Evolutionary conservation across 1,140 invertebrate genomes (phyloP).

Genomic region (Lepidotrigona ventralis): DNA sequence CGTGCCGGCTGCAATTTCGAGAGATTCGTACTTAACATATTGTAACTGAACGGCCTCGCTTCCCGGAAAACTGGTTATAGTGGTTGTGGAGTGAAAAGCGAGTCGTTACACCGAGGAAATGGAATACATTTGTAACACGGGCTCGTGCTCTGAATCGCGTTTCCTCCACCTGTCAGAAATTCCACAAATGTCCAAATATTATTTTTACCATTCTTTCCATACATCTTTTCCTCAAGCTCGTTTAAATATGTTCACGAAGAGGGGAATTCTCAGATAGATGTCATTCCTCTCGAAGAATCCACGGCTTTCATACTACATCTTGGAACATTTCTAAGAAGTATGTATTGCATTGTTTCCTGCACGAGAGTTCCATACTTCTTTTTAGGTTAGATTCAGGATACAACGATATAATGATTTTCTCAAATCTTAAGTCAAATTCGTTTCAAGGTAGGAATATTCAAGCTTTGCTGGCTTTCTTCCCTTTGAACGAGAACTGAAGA

Average conservation of each 20-base stretch:
- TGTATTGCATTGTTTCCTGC: too few relatives aligned
- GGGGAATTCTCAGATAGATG: too few relatives aligned
- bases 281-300: too few relatives aligned
- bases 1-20: neutral
- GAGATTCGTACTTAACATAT: neutral
- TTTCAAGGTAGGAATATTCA: neutral
- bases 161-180: neutral
- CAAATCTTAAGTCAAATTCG: neutral
- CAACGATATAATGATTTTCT: too few relatives aligned
- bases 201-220: neutral
- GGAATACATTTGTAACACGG: conserved; percentile 5
- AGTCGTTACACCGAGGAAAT: conserved; percentile 3
- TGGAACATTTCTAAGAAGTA: too few relatives aligned
- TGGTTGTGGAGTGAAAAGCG: neutral
- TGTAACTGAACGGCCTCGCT: neutral
- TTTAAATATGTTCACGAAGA: neutral
- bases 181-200: neutral
- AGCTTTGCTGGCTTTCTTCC: too few relatives aligned
- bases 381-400: too few relatives aligned
- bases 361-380: too few relatives aligned
- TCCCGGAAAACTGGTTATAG: neutral
- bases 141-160: neutral
- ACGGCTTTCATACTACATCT: too few relatives aligned
- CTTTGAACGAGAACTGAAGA: too few relatives aligned
- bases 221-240: too few relatives aligned